phyloP scores from a whole-genome alignment of 2,113 vertebrate species.

The Bubalus kerabau region DNA sequence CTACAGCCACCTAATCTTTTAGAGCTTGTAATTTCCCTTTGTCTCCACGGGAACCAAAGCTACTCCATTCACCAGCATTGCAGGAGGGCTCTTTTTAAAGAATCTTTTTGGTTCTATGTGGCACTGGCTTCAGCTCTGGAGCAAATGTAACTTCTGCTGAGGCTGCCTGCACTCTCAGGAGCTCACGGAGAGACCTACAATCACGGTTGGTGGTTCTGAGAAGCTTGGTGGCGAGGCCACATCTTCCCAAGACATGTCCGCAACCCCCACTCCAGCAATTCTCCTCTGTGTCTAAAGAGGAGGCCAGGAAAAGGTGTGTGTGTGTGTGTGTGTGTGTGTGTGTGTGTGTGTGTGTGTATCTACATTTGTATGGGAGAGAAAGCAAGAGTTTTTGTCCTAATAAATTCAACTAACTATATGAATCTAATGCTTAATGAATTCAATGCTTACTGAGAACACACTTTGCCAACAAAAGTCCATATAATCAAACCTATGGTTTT shows the following conservation, averaged over 20 bases:
- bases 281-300: neutral
- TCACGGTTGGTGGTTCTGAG: neutral
- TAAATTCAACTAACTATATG: neutral
- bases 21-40: neutral
- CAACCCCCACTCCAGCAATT: neutral
- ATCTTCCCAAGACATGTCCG: accelerated
- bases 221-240: accelerated
- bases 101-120: neutral
- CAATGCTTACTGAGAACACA: neutral
- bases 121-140: neutral
- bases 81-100: neutral
- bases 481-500: neutral
- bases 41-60: neutral
- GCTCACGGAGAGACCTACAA: accelerated
- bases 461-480: neutral
- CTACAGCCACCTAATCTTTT: neutral
- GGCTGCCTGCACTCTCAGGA: neutral
- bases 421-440: neutral
- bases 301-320: neutral
- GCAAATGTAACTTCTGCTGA: too few relatives aligned
- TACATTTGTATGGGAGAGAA: neutral
- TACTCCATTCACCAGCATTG: accelerated
- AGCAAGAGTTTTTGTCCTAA: neutral
- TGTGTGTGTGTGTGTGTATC: neutral
- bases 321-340: too few relatives aligned